Base-by-base conservation (phyloP, 2,888 invertebrate species). In the Apodemia mormo region DNA sequence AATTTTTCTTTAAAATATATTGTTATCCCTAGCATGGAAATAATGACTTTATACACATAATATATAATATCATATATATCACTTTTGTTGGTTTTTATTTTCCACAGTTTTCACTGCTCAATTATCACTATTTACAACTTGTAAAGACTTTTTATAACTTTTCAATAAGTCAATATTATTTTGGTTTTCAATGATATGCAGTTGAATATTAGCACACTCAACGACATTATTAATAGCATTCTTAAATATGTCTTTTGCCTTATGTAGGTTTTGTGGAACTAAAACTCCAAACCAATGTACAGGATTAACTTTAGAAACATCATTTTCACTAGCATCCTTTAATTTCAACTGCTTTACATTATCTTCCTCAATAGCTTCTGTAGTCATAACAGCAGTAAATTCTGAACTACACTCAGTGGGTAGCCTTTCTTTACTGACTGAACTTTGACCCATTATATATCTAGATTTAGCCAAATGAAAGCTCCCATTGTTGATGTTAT, bases 271-370 rank as follows among this genome's bases (percentile, higher is more conserved):
- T 80, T 96, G 96, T 0, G 98, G 97, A 0, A 97, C 97, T 52
- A 98, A 87, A 56, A 97, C 95, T 12, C 98, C 98, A 90, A 98
- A 98, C 97, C 97, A 98, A 75, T 95, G 95, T 45, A 98, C 83
- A 0, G 98, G 97, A 84, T 98, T 95, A 54, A 82, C 86, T 67
- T 79, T 88, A 66, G 83, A 80, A 22, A 80, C 77, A 70, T 80
- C 78, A 74, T 83, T 88, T 71, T 45, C 40, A n/a, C 22, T 43
- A 5, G 33, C 37, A 29, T 90, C 86, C 66, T 84, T 72, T 3
- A 89, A 78, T 75, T 85, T 85, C 85, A 79, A 90, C 80, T 82
- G 93, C 83, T 80, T 94, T 74, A 79, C 85, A 75, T 91, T 88
- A 79, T 88, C 86, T 68, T 90, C 90, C 52, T 90, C 89, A n/a